Evolutionary conservation across 2,113 vertebrate genomes (phyloP).

Genomic region (Toxotes jaculatrix): DNA sequence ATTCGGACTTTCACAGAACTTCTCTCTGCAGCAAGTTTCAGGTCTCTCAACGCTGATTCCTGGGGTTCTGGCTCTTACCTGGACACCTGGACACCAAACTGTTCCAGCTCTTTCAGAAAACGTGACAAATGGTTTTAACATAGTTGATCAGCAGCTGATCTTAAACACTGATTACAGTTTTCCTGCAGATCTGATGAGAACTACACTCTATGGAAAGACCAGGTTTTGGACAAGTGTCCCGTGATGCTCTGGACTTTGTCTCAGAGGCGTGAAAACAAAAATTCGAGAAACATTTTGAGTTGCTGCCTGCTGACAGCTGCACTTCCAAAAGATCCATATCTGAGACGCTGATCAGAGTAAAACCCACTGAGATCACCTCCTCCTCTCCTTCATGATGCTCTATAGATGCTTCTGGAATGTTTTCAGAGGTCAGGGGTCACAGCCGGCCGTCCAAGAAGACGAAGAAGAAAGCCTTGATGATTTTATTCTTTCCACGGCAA

Average conservation of each 20-base stretch:
- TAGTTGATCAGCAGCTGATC: background rate
- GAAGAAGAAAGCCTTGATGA: conserved; percentile 2
- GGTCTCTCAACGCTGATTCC: background rate
- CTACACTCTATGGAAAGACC: background rate
- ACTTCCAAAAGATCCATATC: background rate
- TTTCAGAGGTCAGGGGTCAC: conserved; percentile 66
- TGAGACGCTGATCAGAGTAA: background rate
- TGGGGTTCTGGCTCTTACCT: background rate
- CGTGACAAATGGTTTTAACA: background rate
- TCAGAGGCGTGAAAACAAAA: background rate
- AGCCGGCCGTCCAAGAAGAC: conserved; percentile 34
- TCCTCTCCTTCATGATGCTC: conserved; percentile 33
- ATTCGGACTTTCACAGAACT: background rate
- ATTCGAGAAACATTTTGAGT: background rate
- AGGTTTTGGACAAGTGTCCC: background rate
- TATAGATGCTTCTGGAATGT: conserved; percentile 74
- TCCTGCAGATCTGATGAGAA: background rate
- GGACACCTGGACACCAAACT: no score
- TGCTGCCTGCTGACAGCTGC: background rate
- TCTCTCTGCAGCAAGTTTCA: conserved; percentile 7
- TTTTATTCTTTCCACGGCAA: background rate
- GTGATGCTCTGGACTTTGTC: background rate
- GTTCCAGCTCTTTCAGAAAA: no score
- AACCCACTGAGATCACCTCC: conserved; percentile 42
- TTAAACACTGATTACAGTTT: background rate